phyloP scores from a whole-genome alignment of 1,140 invertebrate species.

The Centruroides sculpturatus region DNA sequence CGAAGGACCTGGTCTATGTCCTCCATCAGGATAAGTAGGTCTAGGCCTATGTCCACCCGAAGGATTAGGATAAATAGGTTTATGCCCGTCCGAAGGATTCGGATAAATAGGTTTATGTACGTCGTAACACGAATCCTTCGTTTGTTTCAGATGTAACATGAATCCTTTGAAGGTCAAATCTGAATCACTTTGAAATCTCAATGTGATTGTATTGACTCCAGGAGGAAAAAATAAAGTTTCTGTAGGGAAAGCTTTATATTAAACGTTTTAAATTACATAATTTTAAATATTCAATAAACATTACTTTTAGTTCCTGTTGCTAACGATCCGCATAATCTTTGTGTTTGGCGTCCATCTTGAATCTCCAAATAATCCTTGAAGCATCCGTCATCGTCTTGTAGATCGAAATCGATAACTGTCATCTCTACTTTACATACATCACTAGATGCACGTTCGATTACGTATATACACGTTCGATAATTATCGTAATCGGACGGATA shows the following conservation, averaged over 20 bases:
- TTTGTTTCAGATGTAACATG: conserved; percentile 18
- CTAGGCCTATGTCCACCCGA: no score
- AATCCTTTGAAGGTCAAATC: conserved; percentile 13
- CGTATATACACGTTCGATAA: conserved; percentile 13
- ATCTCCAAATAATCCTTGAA: conserved; percentile 17
- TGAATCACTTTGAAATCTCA: conserved; percentile 17
- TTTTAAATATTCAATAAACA: not conserved
- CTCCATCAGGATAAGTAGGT: no score
- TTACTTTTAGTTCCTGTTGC: conserved; percentile 18
- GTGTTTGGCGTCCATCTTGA: conserved; percentile 1
- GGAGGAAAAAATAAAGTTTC: conserved; percentile 12
- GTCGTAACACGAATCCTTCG: no score
- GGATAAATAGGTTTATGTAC: no score
- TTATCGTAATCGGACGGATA: conserved; percentile 17
- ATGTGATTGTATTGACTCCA: conserved; percentile 6
- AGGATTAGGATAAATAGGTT: no score
- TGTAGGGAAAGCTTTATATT: not conserved
- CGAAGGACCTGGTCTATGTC: no score
- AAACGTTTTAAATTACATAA: not conserved
- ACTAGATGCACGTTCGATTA: conserved; percentile 2
- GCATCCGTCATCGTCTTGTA: conserved; percentile 17
- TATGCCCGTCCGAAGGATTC: no score
- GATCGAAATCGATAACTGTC: conserved; percentile 18
- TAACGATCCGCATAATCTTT: conserved; percentile 14
- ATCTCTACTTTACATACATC: conserved; percentile 16